Conservation (phyloP, 1,140 invertebrate genomes). For the Orius laevigatus region DNA sequence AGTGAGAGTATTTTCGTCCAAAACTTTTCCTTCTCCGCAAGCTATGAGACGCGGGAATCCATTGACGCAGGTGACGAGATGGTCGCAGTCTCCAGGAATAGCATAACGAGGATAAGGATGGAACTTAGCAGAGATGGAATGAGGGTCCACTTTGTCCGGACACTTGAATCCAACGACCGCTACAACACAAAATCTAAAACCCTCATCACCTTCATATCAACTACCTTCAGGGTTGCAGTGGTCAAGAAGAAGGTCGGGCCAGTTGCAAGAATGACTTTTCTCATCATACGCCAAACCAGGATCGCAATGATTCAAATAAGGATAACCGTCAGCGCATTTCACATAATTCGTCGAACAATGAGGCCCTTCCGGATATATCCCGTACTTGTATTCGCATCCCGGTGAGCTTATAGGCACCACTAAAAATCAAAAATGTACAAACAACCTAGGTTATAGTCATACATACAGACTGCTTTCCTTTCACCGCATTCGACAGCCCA, state of each 20-base stretch:
- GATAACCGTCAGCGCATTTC: slow-evolving; percentile 68
- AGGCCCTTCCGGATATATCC: slow-evolving; percentile 61
- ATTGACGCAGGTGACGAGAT: slow-evolving; percentile 75
- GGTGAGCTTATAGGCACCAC: slow-evolving; percentile 59
- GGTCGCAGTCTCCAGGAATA: slow-evolving; percentile 63
- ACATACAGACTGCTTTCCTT: slow-evolving; percentile 57
- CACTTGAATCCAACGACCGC: slow-evolving; percentile 69
- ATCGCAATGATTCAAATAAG: slow-evolving; percentile 61
- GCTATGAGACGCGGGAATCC: slow-evolving; percentile 67
- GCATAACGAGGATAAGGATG: slow-evolving; percentile 79
- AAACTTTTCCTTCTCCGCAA: slow-evolving; percentile 71
- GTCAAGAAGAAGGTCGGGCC: slow-evolving; percentile 75
- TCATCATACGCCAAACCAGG: slow-evolving; percentile 77
- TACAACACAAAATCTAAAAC: slow-evolving; percentile 24
- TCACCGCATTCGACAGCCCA: slow-evolving; percentile 81
- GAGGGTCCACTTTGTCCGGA: slow-evolving; percentile 29
- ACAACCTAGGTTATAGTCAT: background rate
- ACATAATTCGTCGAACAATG: slow-evolving; percentile 71
- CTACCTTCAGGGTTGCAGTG: slow-evolving; percentile 74
- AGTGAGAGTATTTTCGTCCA: slow-evolving; percentile 62
- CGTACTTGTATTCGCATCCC: slow-evolving; percentile 77
- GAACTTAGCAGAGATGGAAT: slow-evolving; percentile 63
- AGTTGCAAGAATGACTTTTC: slow-evolving; percentile 76
- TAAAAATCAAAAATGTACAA: slow-evolving; percentile 26
- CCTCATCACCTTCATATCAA: background rate